Base-by-base conservation (phyloP, 1,140 invertebrate genomes). In the Coenobita brevimanus region DNA sequence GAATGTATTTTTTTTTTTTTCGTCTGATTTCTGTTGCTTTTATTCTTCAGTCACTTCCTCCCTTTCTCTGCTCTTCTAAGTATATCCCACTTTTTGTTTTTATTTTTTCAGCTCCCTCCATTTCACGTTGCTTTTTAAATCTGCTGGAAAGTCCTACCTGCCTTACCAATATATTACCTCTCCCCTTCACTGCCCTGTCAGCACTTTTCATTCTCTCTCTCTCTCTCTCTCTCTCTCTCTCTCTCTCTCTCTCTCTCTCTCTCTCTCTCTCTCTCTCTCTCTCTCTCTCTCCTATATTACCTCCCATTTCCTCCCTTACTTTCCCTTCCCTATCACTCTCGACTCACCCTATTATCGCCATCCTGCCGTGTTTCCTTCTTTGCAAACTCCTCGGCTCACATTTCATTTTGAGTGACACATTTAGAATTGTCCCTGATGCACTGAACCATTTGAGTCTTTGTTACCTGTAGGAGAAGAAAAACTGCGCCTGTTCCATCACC, bases 161-260 rank as follows among this genome's bases (percentile, higher is more conserved):
- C 30, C 62, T 21, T 21, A 24, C 62, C n/a, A 10, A 13, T n/a
- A 10, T 13, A 57, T 30, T 21, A n/a, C 30, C 17, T 21, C 62
- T 64, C 17, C 30, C 62, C 30, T 21, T 64, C 62, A 24, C 17
- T 64, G 21, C 57, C 27, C 4, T 62, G 17, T 62, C 57, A n/a
- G 17, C 27, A n/a, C n/a, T n/a, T n/a, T n/a, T n/a, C n/a, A n/a
- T n/a, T n/a, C n/a, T n/a, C n/a, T n/a, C n/a, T n/a, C 57, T 62
- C 57, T 62, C 57, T 62, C 57, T 62, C 57, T 62, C 57, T 62
- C 57, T 62, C 57, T 62, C 57, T 62, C 57, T 62, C 57, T 62
- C 57, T 62, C 57, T 62, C 57, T 62, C 57, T 62, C 57, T 62
- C 57, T 62, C 57, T 62, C 57, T 62, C 57, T 62, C 57, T 62